A percentile compares a stretch with the other conserved stretches of the same genome.
These are phyloP conservation scores for Pseudochirops cupreus DNA, from an alignment of 2,797 vertebrate genomes.

Conservation along the genomic window DNA sequence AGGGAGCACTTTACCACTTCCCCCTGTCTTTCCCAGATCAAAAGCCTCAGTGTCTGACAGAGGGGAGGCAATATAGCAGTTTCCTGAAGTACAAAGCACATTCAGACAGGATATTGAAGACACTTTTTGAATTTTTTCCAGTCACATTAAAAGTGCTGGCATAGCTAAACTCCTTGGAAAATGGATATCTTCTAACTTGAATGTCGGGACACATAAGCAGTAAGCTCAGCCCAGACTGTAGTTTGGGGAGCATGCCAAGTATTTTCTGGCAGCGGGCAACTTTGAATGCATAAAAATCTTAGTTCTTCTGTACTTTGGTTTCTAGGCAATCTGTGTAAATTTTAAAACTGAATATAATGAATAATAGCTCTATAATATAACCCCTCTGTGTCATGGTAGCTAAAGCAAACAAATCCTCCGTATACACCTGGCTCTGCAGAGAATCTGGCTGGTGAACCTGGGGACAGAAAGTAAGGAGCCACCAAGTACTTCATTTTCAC, in stretches of 20 bases:
- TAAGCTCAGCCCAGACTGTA: neutral
- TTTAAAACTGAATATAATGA: slow-evolving; percentile 69
- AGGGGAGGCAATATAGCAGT: neutral
- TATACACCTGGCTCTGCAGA: slow-evolving; percentile 38
- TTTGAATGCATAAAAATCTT: slow-evolving; percentile 55
- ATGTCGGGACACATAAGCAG: neutral
- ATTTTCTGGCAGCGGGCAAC: slow-evolving; percentile 56
- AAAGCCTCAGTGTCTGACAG: slow-evolving; percentile 1
- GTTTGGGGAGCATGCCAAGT: neutral
- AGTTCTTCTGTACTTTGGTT: slow-evolving; percentile 71
- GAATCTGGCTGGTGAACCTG: slow-evolving; percentile 59
- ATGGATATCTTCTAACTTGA: slow-evolving; percentile 23
- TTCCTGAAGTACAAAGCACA: slow-evolving; percentile 32
- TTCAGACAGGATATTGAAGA: slow-evolving; percentile 18
- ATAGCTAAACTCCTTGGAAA: slow-evolving; percentile 45
- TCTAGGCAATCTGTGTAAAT: slow-evolving; percentile 64
- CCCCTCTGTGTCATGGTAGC: slow-evolving; percentile 58
- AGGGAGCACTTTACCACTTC: neutral
- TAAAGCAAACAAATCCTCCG: slow-evolving; percentile 67
- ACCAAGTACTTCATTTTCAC: slow-evolving; percentile 60
- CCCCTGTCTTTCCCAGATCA: slow-evolving; percentile 23
- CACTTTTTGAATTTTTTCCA: slow-evolving; percentile 26
- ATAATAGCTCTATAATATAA: slow-evolving; percentile 68
- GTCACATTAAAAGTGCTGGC: slow-evolving; percentile 37
- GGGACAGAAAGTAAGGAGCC: slow-evolving; percentile 51